Conservation (phyloP, 2,113 vertebrate species). For the Gadus macrocephalus region DNA sequence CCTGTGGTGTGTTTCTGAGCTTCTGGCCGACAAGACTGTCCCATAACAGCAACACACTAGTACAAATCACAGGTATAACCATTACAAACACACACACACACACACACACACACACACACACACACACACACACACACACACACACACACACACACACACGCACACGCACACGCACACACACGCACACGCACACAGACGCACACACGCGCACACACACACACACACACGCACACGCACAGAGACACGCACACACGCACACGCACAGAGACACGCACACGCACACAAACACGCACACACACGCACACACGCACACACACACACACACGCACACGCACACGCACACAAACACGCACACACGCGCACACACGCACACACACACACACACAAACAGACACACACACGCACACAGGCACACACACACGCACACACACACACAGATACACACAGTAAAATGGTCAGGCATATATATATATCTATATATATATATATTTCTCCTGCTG, state of each 20-base stretch:
- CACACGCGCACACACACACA: constrained; percentile 15
- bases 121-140: not conserved
- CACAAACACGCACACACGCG: not conserved
- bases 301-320: constrained; percentile 16
- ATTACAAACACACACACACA: constrained; percentile 9
- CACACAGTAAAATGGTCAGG: not conserved
- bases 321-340: not conserved
- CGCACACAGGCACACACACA: constrained; percentile 1
- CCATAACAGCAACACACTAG: constrained; percentile 4
- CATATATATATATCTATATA: not conserved
- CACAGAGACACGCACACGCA: constrained; percentile 9
- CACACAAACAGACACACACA: constrained; percentile 12
- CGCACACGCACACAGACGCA: not conserved
- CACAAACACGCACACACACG: constrained; percentile 7
- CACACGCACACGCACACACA: constrained; percentile 6
- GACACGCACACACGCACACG: not conserved
- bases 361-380: constrained; percentile 4
- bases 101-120: constrained; percentile 9
- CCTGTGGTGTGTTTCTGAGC: constrained; percentile 60
- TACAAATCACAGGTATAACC: constrained; percentile 2
- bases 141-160: constrained; percentile 11
- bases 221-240: constrained; percentile 3
- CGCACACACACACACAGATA: not conserved
- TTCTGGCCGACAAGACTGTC: constrained; percentile 42
- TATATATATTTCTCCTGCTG: not conserved